These are phyloP conservation scores for Vesta saturnalis DNA, from an alignment of 2,888 invertebrate species.

Conservation along the genomic window DNA sequence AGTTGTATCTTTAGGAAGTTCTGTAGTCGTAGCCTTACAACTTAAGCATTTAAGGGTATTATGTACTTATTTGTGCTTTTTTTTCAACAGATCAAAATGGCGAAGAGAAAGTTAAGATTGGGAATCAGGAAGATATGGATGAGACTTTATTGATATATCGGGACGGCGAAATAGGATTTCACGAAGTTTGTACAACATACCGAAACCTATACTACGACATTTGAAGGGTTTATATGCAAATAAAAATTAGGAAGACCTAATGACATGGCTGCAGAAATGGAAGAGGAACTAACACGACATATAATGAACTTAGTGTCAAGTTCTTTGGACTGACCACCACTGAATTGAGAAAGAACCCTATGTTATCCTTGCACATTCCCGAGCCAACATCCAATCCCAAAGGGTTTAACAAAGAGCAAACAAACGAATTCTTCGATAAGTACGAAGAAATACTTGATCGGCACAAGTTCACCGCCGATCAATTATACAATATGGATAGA, in stretches of 20 bases:
- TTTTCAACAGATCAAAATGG: constrained; percentile 6
- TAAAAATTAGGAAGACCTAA: constrained; percentile 31
- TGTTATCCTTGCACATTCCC: constrained; percentile 38
- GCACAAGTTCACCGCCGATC: too few relatives aligned
- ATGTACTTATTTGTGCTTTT: not conserved
- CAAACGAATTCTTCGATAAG: constrained; percentile 45
- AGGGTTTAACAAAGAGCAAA: constrained; percentile 44
- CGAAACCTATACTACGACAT: constrained; percentile 32
- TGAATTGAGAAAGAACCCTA: constrained; percentile 36
- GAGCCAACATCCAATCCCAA: constrained; percentile 41
- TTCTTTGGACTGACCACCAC: constrained; percentile 31
- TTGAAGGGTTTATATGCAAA: constrained; percentile 26
- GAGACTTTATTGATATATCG: constrained; percentile 25
- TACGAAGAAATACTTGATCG: constrained; percentile 36
- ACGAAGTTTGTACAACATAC: constrained; percentile 30
- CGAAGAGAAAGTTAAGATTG: too few relatives aligned
- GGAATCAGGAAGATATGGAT: constrained; percentile 29
- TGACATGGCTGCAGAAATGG: too few relatives aligned
- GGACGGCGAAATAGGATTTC: constrained; percentile 28
- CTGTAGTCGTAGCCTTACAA: constrained; percentile 20
- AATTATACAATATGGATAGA: too few relatives aligned
- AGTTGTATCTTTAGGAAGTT: constrained; percentile 16
- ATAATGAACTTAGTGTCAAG: constrained; percentile 29
- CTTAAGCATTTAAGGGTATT: constrained; percentile 6
- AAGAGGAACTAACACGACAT: too few relatives aligned